Percentiles rank a stretch among this genome's conserved stretches.
Conservation (phyloP, 2,797 vertebrate species). For the Sebastes diaconus region DNA sequence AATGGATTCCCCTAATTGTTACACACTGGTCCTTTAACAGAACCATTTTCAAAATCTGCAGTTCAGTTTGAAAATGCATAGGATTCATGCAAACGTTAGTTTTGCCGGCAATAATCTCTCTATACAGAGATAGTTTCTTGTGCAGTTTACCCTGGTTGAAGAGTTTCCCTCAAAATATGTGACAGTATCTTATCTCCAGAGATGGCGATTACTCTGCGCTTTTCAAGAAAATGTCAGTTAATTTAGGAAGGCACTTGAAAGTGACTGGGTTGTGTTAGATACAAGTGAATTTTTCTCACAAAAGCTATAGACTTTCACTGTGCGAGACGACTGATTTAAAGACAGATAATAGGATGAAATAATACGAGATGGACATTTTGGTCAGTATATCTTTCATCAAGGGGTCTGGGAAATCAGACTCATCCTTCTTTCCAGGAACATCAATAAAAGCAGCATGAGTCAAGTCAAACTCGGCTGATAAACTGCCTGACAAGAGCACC, state of each 20-base stretch:
- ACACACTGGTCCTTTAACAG: not conserved
- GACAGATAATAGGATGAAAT: constrained; percentile 48
- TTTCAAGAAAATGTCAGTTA: constrained; percentile 39
- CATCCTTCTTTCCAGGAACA: constrained; percentile 48
- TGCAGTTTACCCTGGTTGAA: not conserved
- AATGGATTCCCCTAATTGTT: no score
- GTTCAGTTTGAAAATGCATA: not conserved
- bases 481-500: constrained; percentile 47
- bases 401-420: constrained; percentile 36
- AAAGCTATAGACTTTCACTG: constrained; percentile 20
- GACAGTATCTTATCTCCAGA: constrained; percentile 35
- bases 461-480: constrained; percentile 56
- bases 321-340: constrained; percentile 43
- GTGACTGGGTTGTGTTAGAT: constrained; percentile 24
- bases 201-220: constrained; percentile 6
- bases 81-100: not conserved
- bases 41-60: not conserved
- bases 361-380: constrained; percentile 46
- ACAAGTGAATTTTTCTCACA: constrained; percentile 26
- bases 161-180: constrained; percentile 29
- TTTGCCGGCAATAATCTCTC: not conserved
- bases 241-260: constrained; percentile 38
- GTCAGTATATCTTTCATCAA: constrained; percentile 50
- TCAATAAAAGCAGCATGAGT: constrained; percentile 61
- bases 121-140: not conserved